Evolutionary conservation across 2,888 invertebrate species (phyloP).

Genomic region (Xanthorhoe spadicearia): DNA sequence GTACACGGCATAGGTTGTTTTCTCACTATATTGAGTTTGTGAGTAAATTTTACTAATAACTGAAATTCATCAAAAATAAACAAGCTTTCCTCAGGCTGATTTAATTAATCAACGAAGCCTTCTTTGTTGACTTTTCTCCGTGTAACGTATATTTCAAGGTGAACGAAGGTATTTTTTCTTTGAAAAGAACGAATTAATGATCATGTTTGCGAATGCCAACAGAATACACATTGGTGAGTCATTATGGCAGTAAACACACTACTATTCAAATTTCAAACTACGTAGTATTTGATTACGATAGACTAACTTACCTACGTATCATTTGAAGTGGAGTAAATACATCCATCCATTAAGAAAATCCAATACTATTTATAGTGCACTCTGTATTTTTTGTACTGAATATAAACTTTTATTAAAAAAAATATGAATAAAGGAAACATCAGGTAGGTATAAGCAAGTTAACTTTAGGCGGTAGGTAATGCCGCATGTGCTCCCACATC

Average conservation of each 20-base stretch:
- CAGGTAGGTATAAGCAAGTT: too few relatives aligned
- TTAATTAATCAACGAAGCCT: constrained; percentile 40
- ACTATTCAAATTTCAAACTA: constrained; percentile 19
- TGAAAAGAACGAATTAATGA: constrained; percentile 41
- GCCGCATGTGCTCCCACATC: too few relatives aligned
- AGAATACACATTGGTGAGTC: constrained; percentile 35
- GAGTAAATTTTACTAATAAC: background rate
- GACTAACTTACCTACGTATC: background rate
- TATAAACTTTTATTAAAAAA: too few relatives aligned
- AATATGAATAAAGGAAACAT: too few relatives aligned
- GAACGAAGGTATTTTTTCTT: constrained; percentile 38
- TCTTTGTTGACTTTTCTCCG: constrained; percentile 36
- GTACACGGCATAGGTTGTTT: background rate
- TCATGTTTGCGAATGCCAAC: constrained; percentile 36
- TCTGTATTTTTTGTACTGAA: too few relatives aligned
- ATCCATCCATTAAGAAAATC: background rate
- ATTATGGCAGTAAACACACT: constrained; percentile 33
- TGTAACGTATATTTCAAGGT: constrained; percentile 41
- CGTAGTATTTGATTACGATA: constrained; percentile 31
- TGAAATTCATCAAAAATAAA: constrained; percentile 18
- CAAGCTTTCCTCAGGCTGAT: constrained; percentile 25
- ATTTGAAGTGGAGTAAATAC: constrained; percentile 13
- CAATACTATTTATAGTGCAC: too few relatives aligned
- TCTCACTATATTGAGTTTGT: constrained; percentile 6
- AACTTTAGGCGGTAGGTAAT: too few relatives aligned